Conservation (phyloP, 2,113 vertebrate genomes). For the Passerina amoena region DNA sequence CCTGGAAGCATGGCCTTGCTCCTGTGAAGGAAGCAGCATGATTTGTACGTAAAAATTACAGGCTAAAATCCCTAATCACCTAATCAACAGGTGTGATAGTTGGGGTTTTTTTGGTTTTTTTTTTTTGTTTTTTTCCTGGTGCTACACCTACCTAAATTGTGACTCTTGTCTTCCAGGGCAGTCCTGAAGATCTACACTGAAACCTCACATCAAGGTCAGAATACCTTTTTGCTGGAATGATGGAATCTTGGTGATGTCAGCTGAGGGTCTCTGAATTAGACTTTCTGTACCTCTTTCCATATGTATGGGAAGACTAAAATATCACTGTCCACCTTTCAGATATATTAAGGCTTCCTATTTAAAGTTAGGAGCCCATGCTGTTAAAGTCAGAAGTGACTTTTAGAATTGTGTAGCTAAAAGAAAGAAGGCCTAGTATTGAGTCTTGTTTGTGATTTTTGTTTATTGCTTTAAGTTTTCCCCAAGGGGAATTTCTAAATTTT, state of each 20-base stretch:
- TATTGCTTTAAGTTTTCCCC: not conserved
- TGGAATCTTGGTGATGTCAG: not conserved
- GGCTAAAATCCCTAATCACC: not conserved
- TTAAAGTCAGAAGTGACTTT: not conserved
- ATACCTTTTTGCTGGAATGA: not conserved
- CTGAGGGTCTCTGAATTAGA: not conserved
- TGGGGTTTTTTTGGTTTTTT: not conserved
- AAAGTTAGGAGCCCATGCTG: not conserved
- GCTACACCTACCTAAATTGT: not conserved
- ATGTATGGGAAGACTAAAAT: not conserved
- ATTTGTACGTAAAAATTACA: not conserved
- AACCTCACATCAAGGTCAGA: not conserved
- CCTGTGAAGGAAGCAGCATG: not conserved
- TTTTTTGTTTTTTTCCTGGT: not conserved
- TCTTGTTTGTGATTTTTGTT: not conserved
- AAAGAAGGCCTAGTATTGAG: not conserved
- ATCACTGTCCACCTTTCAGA: fast-evolving
- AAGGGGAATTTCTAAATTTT: not conserved
- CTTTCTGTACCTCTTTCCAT: not conserved
- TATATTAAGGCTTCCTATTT: not conserved
- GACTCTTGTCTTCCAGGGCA: not conserved
- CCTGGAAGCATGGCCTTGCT: not conserved
- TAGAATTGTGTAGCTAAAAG: not conserved
- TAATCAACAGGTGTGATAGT: not conserved
- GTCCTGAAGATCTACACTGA: not conserved